Base-by-base conservation (phyloP, 2,797 vertebrate genomes). In the Microctenopoma steveboyesi region DNA sequence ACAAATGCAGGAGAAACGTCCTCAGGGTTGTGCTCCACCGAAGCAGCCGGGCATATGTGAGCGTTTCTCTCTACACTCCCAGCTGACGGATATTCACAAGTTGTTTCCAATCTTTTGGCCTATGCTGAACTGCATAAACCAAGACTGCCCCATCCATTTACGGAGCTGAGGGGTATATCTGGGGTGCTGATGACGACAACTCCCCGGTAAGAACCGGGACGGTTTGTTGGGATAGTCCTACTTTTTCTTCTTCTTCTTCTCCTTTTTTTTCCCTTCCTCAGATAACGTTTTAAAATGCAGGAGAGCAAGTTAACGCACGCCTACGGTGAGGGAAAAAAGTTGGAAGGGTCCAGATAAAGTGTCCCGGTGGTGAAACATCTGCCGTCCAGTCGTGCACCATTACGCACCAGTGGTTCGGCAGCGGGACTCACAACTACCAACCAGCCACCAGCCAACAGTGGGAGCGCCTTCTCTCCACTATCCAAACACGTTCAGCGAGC, bases 91-190 rank as follows among this genome's bases (percentile, higher is more conserved):
- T 84, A 85, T 78, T 86, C 88, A 85, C 81, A 81, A 90, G 89
- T 85, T 86, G 87, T 83, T 89, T 89, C 79, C 92, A 87, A 76
- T 87, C 89, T 89, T 88, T 90, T 84, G 92, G 89, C 91, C 92
- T 87, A 85, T 79, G 85, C 86, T 92, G 89, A 90, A 89, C 88
- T 92, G 91, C 89, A 90, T 64, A 82, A 74, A 90, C 81, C 89
- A 77, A 90, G 89, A 87, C 90, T 91, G 90, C 72, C 88, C 90
- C 90, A 92, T 92, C 92, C 93, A 92, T 93, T 90, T 89, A 91
- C 85, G 75, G 87, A 78, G 86, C 81, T 47, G 53, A 76, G 46
- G 49, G 80, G 64, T 82, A 75, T 81, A 88, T 83, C 79, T 79
- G 69, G 86, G 40, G 88, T 84, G 83, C 85, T 90, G 90, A 81